These are phyloP conservation scores for Drosophila planitibia DNA, from an alignment of 2,888 invertebrate genomes.

Conservation along the genomic window DNA sequence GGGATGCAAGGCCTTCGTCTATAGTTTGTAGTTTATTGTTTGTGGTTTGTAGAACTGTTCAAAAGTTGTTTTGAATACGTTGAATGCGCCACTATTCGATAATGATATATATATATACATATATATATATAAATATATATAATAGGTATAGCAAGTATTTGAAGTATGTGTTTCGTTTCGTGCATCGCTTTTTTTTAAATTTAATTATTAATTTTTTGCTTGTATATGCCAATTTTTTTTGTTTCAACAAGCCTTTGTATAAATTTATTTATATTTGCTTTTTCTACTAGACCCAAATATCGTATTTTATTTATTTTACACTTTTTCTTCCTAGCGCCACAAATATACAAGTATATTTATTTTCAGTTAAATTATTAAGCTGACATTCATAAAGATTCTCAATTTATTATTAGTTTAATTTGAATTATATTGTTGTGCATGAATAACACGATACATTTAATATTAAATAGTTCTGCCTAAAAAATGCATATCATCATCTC, in stretches of 20 bases:
- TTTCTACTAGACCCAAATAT: neutral
- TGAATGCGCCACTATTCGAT: conserved; percentile 48
- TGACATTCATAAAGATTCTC: neutral
- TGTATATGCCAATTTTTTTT: neutral
- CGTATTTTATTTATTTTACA: neutral
- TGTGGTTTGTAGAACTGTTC: conserved; percentile 40
- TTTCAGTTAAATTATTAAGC: neutral
- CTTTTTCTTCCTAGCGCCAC: neutral
- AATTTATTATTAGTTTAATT: neutral
- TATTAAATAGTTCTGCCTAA: neutral
- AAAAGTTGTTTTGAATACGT: conserved; percentile 51
- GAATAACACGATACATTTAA: neutral
- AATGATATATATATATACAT: conserved; percentile 18
- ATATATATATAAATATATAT: conserved; percentile 7
- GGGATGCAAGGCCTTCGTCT: conserved; percentile 36
- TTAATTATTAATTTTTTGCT: neutral
- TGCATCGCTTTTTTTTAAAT: neutral
- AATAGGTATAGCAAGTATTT: conserved; percentile 25
- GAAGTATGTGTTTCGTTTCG: neutral
- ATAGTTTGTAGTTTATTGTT: conserved; percentile 33
- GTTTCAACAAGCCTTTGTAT: neutral
- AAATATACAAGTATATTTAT: neutral
- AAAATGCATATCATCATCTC: neutral
- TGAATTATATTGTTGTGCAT: neutral
- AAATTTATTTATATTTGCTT: neutral